Conservation (phyloP, 2,113 vertebrate genomes). For the Oncorhynchus tshawytscha region DNA sequence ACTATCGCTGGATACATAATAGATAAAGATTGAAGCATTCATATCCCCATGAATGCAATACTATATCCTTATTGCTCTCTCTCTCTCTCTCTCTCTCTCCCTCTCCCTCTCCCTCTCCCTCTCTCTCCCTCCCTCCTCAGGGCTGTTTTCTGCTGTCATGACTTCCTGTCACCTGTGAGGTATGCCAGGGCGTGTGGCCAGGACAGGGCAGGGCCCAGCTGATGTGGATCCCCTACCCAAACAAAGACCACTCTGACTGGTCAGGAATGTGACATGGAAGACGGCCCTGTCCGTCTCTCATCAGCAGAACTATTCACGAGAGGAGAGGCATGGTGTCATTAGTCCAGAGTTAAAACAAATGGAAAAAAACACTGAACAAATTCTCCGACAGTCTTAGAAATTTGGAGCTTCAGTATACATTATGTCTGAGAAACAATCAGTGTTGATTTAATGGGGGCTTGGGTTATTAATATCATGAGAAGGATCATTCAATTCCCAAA, state of each 20-base stretch:
- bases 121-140: slow-evolving; percentile 43
- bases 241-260: slow-evolving; percentile 67
- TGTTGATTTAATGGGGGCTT: background rate
- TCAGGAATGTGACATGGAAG: slow-evolving; percentile 65
- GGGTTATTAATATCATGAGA: no score
- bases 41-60: no score
- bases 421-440: background rate
- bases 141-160: slow-evolving; percentile 40
- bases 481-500: slow-evolving; percentile 19
- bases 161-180: slow-evolving; percentile 51
- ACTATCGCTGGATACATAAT: no score
- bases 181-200: slow-evolving; percentile 49
- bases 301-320: slow-evolving; percentile 49
- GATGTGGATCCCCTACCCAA: slow-evolving; percentile 59
- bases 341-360: background rate
- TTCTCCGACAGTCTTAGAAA: no score
- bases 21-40: no score
- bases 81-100: no score
- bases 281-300: slow-evolving; percentile 50
- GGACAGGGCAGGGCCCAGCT: slow-evolving; percentile 46
- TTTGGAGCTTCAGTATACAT: background rate
- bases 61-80: no score
- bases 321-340: slow-evolving; percentile 47
- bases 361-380: background rate
- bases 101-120: slow-evolving; percentile 47